phyloP scores from a whole-genome alignment of 2,797 vertebrate genomes.

The Hapalemur alaotrensis region DNA sequence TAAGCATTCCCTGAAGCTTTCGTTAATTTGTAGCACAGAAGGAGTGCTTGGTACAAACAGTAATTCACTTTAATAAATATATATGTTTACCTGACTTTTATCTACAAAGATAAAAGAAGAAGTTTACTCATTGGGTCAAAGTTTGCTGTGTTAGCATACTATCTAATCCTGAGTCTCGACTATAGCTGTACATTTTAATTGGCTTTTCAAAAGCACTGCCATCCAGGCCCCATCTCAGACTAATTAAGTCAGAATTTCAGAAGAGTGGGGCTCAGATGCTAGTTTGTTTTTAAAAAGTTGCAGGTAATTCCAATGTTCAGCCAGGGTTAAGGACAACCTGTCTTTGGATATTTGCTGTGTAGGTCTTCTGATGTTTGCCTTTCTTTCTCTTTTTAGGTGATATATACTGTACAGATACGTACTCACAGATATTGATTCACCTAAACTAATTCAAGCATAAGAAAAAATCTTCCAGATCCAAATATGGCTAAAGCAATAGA shows the following conservation, averaged over 20 bases:
- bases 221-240: background rate
- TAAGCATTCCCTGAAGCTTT: background rate
- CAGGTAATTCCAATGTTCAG: background rate
- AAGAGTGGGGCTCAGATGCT: background rate
- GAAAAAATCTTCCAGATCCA: background rate
- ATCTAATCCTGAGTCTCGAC: background rate
- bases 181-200: background rate
- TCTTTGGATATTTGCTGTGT: background rate
- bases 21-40: background rate
- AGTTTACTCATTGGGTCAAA: background rate
- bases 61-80: background rate
- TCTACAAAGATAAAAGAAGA: background rate
- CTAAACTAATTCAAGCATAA: background rate
- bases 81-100: background rate
- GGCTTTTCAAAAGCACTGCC: constrained; percentile 23
- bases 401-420: background rate
- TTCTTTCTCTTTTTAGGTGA: background rate
- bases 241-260: background rate
- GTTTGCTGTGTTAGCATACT: background rate
- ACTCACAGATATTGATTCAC: background rate
- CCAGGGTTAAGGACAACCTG: background rate
- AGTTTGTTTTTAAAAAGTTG: background rate
- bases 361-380: background rate
- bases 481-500: background rate
- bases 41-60: background rate